phyloP scores from a whole-genome alignment of 2,797 vertebrate species.

The Propithecus perrieri region DNA sequence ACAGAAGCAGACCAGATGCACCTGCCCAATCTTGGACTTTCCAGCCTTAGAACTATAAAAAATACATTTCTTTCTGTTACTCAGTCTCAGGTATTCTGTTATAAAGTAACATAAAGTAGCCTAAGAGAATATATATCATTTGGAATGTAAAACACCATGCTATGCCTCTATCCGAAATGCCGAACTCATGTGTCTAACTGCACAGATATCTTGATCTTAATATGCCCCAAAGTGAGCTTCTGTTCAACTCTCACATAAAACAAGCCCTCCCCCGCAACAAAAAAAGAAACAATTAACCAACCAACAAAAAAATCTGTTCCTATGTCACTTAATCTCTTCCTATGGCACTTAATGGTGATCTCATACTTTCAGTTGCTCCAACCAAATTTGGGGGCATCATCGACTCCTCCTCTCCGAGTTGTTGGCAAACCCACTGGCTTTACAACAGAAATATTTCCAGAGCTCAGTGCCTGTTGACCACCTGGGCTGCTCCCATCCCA shows the following conservation, averaged over 20 bases:
- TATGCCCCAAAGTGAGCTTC: background rate
- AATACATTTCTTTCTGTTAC: background rate
- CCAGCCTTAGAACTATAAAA: background rate
- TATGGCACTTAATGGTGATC: background rate
- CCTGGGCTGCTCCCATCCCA: too few relatives aligned
- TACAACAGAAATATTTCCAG: background rate
- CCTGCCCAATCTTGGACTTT: background rate
- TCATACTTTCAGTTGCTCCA: background rate
- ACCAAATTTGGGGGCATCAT: background rate
- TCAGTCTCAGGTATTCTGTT: background rate
- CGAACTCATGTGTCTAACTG: background rate
- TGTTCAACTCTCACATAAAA: background rate
- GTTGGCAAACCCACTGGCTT: background rate
- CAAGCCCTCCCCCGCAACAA: rapidly evolving
- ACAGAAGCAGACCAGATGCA: background rate
- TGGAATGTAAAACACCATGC: background rate
- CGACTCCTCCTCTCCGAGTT: background rate
- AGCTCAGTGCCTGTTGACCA: rapidly evolving
- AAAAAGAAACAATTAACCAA: background rate
- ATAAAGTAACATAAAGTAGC: background rate
- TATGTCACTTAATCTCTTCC: background rate
- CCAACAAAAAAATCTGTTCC: background rate
- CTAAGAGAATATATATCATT: background rate
- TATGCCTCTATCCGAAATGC: background rate
- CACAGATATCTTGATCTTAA: background rate